phyloP scores from a whole-genome alignment of 2,888 invertebrate genomes.

The Mythimna ferrago region DNA sequence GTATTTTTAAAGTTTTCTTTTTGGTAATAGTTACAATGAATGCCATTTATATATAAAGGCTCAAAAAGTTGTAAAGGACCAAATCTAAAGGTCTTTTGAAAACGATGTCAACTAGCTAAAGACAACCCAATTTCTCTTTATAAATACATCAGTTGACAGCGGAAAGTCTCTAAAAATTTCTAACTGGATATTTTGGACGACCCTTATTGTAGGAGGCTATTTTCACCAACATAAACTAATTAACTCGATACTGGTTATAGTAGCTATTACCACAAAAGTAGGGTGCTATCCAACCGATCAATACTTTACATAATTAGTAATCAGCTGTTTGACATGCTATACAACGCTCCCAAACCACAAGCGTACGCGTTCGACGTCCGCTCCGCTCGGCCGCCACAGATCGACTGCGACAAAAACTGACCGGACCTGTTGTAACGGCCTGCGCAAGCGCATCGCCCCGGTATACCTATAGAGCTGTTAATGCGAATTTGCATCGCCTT shows the following conservation, averaged over 20 bases:
- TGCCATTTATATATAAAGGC: neutral
- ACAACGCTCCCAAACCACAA: slow-evolving; percentile 52
- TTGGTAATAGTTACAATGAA: neutral
- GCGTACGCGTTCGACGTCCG: slow-evolving; percentile 54
- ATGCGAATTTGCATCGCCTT: slow-evolving; percentile 59
- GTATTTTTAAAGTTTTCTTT: too few relatives aligned
- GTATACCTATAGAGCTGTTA: slow-evolving; percentile 69
- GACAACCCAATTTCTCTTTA: neutral
- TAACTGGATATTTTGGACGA: too few relatives aligned
- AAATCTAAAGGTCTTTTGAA: neutral
- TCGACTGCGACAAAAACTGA: slow-evolving; percentile 78
- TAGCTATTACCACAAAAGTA: slow-evolving; percentile 1
- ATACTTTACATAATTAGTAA: slow-evolving; percentile 37
- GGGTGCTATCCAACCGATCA: slow-evolving; percentile 36
- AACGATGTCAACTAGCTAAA: too few relatives aligned
- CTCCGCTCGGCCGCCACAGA: slow-evolving; percentile 54
- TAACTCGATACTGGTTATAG: neutral
- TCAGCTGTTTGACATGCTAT: slow-evolving; percentile 45
- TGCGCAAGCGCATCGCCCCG: slow-evolving; percentile 75
- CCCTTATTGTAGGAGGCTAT: neutral
- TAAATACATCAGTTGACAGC: neutral
- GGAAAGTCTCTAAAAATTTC: neutral
- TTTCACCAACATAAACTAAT: neutral
- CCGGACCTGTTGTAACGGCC: slow-evolving; percentile 83
- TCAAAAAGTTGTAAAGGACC: neutral